These are phyloP conservation scores for Platichthys stellatus DNA, from an alignment of 2,113 vertebrate genomes.

Conservation along the genomic window DNA sequence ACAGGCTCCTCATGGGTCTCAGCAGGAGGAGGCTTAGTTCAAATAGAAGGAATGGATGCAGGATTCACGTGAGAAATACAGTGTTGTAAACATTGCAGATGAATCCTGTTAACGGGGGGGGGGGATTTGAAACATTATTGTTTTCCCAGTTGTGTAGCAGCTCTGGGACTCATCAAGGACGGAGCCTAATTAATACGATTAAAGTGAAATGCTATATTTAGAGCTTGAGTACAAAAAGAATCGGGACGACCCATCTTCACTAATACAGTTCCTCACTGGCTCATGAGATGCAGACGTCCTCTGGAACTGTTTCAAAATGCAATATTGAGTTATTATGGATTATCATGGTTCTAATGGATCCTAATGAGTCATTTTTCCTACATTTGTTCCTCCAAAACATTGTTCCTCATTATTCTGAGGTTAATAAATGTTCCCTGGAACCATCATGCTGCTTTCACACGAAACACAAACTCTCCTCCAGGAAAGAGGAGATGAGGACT, in stretches of 20 bases:
- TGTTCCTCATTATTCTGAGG: background rate
- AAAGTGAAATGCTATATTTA: background rate
- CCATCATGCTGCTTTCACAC: no score
- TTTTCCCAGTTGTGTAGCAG: background rate
- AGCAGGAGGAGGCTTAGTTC: background rate
- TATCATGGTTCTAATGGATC: background rate
- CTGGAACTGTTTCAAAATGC: background rate
- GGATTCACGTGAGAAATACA: background rate
- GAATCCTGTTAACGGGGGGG: background rate
- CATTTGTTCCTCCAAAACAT: background rate
- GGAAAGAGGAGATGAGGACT: no score
- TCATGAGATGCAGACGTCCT: background rate
- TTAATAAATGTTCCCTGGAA: background rate
- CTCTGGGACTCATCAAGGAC: background rate
- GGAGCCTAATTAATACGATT: background rate
- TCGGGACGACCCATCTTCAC: background rate
- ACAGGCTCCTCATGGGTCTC: background rate
- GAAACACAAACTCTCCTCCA: no score
- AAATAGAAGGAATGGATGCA: background rate
- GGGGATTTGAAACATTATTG: slow-evolving; percentile 5
- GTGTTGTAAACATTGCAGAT: background rate
- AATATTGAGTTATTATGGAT: background rate
- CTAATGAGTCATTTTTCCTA: no score
- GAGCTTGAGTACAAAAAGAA: background rate
- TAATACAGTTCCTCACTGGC: background rate